Conservation (phyloP, 2,113 vertebrate genomes). For the Eubucco bourcierii region DNA sequence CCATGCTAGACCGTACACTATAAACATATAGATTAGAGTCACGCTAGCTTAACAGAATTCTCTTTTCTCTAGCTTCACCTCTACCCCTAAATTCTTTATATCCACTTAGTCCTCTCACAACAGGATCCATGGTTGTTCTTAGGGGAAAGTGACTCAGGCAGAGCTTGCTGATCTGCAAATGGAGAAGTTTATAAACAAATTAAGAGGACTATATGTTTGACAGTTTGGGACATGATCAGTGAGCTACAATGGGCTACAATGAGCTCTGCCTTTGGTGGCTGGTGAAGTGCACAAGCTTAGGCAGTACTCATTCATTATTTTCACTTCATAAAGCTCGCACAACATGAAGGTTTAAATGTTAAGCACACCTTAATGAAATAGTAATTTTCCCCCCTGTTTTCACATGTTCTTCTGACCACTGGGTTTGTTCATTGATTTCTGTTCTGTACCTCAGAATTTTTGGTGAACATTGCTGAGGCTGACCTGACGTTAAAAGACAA, state of each 20-base stretch:
- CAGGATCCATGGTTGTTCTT: not conserved
- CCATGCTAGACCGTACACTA: not conserved
- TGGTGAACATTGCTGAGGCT: conserved; percentile 83
- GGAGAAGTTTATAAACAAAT: not conserved
- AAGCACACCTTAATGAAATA: not conserved
- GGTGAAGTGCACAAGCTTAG: not conserved
- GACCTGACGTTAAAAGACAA: conserved; percentile 85
- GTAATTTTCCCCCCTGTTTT: not conserved
- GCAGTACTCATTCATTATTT: not conserved
- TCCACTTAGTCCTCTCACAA: not conserved
- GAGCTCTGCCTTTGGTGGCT: not conserved
- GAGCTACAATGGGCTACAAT: not conserved
- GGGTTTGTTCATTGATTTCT: not conserved
- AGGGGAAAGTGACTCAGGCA: not conserved
- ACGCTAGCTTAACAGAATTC: not conserved
- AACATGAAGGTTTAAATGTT: not conserved
- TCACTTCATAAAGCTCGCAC: not conserved
- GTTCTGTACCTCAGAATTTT: conserved; percentile 76
- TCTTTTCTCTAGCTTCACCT: not conserved
- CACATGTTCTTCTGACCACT: not conserved
- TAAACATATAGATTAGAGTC: not conserved
- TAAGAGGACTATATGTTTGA: not conserved
- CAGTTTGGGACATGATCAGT: not conserved
- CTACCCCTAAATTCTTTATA: not conserved
- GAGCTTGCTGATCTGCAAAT: not conserved